Base-by-base conservation (phyloP, 2,113 vertebrate genomes). In the Solea solea region DNA sequence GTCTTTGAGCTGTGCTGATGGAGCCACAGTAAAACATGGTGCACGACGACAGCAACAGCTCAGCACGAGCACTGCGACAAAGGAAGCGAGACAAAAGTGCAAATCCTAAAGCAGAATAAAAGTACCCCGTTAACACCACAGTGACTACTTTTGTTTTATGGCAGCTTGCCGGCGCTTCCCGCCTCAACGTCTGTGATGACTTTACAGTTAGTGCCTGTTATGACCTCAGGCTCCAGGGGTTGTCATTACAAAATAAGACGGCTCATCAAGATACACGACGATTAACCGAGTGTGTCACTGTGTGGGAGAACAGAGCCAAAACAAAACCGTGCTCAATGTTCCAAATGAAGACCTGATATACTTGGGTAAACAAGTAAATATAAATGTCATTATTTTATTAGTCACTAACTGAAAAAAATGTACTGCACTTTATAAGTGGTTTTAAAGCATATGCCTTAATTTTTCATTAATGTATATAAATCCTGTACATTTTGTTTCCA, bases 201-300 rank as follows among this genome's bases (percentile, higher is more conserved):
- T 60, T 75, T 39, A 55, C 63, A 62, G 60, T 61, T 55, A 0
- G 9, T 9, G 68, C 34, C 71, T 59, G 58, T 78, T 44, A n/a
- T 39, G 63, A 61, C 83, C 71, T 76, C 49, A 2, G 73, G 81
- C 67, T 54, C 0, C 15, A 15, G 51, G 21, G 55, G 64, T 41
- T 65, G 65, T 53, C 61, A 63, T 69, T 66, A 73, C 25, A 52
- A 50, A 56, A 41, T 42, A 9, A 55, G 72, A 63, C 50, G 45
- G 62, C 63, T 76, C 52, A 69, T 80, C 53, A 42, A 66, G 62
- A 72, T 74, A 64, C 46, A 69, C 56, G 65, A 74, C 45, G 79
- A 69, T 58, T 56, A 63, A 40, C 64, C 44, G 16, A 10, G 39
- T 52, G 55, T 28, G 81, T 62, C 64, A 51, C 71, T 64, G 55